Evolutionary conservation across 2,888 invertebrate species (phyloP).

Genomic region (Coleophora deauratella): DNA sequence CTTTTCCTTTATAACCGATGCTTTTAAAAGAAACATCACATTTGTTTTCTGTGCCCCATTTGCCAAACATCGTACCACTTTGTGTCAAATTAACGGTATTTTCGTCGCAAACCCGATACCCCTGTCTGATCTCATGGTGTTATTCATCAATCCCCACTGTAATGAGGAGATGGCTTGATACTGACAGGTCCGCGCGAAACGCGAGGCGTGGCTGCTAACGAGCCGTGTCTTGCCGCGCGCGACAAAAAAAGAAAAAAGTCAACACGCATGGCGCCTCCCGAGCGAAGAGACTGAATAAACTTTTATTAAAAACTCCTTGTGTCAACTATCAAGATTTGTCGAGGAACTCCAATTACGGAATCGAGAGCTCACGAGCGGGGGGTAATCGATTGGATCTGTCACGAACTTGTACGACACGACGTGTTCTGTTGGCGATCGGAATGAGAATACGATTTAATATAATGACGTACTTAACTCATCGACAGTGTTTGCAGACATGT

Average conservation of each 20-base stretch:
- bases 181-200: constrained; percentile 28
- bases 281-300: neutral
- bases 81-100: constrained; percentile 23
- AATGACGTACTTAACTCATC: no score
- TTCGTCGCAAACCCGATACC: constrained; percentile 24
- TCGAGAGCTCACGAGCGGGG: constrained; percentile 46
- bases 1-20: no score
- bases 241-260: constrained; percentile 15
- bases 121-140: constrained; percentile 22
- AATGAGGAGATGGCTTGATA: constrained; percentile 46
- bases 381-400: constrained; percentile 47
- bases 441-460: constrained; percentile 31
- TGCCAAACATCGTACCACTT: no score
- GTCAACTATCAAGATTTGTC: constrained; percentile 39
- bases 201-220: constrained; percentile 37
- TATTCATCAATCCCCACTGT: constrained; percentile 38
- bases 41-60: no score
- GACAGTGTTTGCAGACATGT: no score
- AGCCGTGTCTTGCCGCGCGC: constrained; percentile 29
- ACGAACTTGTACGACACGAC: constrained; percentile 32
- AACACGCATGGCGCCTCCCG: constrained; percentile 1
- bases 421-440: constrained; percentile 21
- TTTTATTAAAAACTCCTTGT: no score
- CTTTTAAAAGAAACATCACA: no score
- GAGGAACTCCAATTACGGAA: constrained; percentile 52